A percentile compares a stretch with the other conserved stretches of the same genome.
Evolutionary conservation across 2,113 vertebrate species (phyloP).

Genomic region (Cisticola juncidis): DNA sequence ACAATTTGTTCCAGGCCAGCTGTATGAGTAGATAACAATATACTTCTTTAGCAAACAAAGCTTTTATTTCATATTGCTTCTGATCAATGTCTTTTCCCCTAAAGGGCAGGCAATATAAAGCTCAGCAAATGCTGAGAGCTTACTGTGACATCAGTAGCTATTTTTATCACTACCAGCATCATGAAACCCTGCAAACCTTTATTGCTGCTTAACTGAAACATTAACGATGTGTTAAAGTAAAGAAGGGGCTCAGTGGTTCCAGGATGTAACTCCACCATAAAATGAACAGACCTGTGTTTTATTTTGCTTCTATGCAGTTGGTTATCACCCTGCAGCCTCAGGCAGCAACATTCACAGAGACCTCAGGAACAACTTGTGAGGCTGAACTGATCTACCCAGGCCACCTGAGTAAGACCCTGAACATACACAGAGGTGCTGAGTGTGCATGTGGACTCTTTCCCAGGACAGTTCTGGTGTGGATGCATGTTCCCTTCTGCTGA

Average conservation of each 20-base stretch:
- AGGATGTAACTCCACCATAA: not conserved
- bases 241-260: not conserved
- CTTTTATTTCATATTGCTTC: not conserved
- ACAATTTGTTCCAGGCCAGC: not conserved
- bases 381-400: not conserved
- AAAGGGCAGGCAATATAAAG: not conserved
- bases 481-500: rapidly evolving
- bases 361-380: not conserved
- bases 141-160: not conserved
- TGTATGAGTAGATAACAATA: not conserved
- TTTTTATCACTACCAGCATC: not conserved
- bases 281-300: not conserved
- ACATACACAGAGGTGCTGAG: not conserved
- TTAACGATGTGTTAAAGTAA: not conserved
- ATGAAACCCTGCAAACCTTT: not conserved
- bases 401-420: not conserved
- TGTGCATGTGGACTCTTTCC: not conserved
- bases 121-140: not conserved
- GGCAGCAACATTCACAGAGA: not conserved
- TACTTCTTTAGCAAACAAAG: not conserved
- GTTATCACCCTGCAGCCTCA: not conserved
- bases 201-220: not conserved
- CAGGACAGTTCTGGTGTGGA: not conserved
- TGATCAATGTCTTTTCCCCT: not conserved
- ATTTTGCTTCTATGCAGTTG: not conserved